Percentiles rank a stretch among this genome's conserved stretches.
Conservation (phyloP, 2,113 vertebrate genomes). For the Chelonoidis abingdonii region DNA sequence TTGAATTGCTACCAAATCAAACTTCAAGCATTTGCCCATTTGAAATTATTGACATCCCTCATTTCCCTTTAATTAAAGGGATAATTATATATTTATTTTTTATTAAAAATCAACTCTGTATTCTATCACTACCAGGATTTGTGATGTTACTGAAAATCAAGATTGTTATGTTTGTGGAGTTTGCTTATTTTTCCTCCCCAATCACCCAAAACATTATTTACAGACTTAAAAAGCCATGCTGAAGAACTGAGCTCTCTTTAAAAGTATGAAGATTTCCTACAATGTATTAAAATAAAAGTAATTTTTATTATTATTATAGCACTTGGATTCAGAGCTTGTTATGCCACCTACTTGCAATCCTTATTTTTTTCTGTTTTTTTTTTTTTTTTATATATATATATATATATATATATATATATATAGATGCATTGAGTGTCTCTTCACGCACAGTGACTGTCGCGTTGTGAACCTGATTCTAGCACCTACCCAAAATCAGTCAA, state of each 20-base stretch:
- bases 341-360: slow-evolving; percentile 85
- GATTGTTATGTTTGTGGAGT: slow-evolving; percentile 77
- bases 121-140: slow-evolving; percentile 92
- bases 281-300: slow-evolving; percentile 99
- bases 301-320: slow-evolving; percentile 97
- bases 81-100: slow-evolving; percentile 88
- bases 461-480: slow-evolving; percentile 90
- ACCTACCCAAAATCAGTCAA: slow-evolving; percentile 85
- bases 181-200: slow-evolving; percentile 76
- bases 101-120: slow-evolving; percentile 94
- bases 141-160: slow-evolving; percentile 87
- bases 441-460: slow-evolving; percentile 89
- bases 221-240: slow-evolving; percentile 98
- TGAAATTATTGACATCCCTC: slow-evolving; percentile 85
- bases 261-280: slow-evolving; percentile 98
- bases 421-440: slow-evolving; percentile 78
- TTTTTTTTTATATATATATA: background rate
- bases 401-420: slow-evolving; percentile 44
- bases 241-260: slow-evolving; percentile 89
- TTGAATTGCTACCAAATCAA: slow-evolving; percentile 76
- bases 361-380: slow-evolving; percentile 57
- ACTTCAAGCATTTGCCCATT: slow-evolving; percentile 80
- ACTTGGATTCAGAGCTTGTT: slow-evolving; percentile 91
- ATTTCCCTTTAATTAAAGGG: slow-evolving; percentile 96
- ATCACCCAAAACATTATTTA: slow-evolving; percentile 92